phyloP scores from a whole-genome alignment of 1,140 invertebrate genomes.

The Mercenaria mercenaria region DNA sequence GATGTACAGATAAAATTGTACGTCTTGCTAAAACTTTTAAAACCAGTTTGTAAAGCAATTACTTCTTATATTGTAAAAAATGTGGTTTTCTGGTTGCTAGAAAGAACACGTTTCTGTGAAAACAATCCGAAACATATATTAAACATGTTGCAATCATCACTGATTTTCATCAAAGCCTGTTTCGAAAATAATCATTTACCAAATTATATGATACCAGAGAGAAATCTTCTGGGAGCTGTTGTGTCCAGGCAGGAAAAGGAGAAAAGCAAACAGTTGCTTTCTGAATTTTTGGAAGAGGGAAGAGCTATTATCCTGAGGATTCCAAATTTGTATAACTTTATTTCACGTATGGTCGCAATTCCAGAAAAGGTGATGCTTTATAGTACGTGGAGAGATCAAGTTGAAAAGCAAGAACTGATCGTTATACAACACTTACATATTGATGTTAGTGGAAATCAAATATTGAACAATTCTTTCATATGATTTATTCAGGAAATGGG shows the following conservation, averaged over 20 bases:
- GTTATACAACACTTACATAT: no score
- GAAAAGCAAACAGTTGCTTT: background rate
- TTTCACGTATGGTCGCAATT: background rate
- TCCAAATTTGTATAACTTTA: background rate
- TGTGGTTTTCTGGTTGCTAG: conserved; percentile 20
- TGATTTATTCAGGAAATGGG: no score
- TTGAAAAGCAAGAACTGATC: no score
- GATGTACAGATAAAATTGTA: conserved; percentile 37
- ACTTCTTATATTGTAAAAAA: conserved; percentile 43
- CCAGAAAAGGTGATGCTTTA: background rate
- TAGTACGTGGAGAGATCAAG: background rate
- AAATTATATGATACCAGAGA: background rate
- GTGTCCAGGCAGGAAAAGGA: background rate
- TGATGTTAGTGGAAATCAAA: no score
- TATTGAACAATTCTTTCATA: no score
- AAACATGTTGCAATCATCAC: background rate
- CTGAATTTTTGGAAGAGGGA: background rate
- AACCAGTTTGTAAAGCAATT: background rate
- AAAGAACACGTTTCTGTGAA: background rate
- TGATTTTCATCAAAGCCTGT: background rate
- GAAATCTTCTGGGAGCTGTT: background rate
- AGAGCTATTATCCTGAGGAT: background rate
- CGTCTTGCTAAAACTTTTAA: conserved; percentile 9
- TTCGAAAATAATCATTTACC: background rate
- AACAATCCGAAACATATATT: background rate